Base-by-base conservation (phyloP, 2,888 invertebrate genomes). In the Thecophora atra region DNA sequence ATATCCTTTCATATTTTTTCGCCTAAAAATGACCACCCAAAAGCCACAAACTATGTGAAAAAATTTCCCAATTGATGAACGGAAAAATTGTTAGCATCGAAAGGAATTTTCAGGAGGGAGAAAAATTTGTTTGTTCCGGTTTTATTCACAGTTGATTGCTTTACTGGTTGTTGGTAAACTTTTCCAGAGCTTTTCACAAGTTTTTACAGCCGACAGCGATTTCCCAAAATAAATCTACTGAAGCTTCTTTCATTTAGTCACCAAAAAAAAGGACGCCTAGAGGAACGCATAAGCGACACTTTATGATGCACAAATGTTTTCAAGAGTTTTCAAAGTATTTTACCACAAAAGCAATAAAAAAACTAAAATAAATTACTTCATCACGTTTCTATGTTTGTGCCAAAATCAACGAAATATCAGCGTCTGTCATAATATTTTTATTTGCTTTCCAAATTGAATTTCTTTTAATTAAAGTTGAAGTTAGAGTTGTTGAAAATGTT, bases 261-360 rank as follows among this genome's bases (percentile, higher is more conserved):
- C 37, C 37, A 37, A 37, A 37, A 63, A 63, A 63, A 37, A 51
- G 19, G 67, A 19, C 54, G 67, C 54, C 54, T 54, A 56, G 54
- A 67, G 67, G n/a, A 37, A 54, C 67, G 54, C 54, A 54, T 67
- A 67, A 54, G 54, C 54, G 54, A 17, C 67, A 54, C 37, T 54
- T 67, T 67, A 67, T 67, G 54, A 67, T 54, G 67, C 54, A 54
- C 67, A 54, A 54, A 54, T 54, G 15, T 37, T 56, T 54, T 37
- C 67, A 67, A 54, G 54, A 67, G 21, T 56, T 67, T 67, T 11
- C n/a, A n/a, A n/a, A n/a, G n/a, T n/a, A n/a, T n/a, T n/a, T n/a
- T n/a, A n/a, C 15, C 47, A 47, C 15, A n/a, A n/a, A n/a, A n/a
- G n/a, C n/a, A n/a, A n/a, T n/a, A n/a, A n/a, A n/a, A n/a, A n/a